Conservation (phyloP, 2,113 vertebrate species). For the Emydura subglobosa region DNA sequence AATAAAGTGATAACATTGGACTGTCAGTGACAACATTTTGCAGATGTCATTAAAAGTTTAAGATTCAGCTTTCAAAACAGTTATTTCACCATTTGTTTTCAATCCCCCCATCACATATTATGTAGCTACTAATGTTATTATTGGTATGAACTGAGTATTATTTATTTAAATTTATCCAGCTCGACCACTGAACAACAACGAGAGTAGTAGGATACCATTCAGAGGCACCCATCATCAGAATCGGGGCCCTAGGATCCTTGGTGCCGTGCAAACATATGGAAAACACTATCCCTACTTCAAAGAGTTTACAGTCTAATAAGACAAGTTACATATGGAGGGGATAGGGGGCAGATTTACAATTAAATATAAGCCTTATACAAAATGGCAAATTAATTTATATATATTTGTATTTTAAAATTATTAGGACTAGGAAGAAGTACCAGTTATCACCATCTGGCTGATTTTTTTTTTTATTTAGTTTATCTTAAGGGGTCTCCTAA, state of each 20-base stretch:
- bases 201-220: background rate
- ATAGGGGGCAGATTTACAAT: constrained; percentile 1
- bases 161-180: background rate
- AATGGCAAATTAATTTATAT: constrained; percentile 46
- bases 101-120: background rate
- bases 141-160: background rate
- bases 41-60: constrained; percentile 14
- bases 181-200: background rate
- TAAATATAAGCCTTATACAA: constrained; percentile 5
- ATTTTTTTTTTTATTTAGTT: constrained; percentile 45
- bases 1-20: background rate
- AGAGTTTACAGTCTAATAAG: background rate
- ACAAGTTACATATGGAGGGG: background rate
- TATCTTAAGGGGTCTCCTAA: constrained; percentile 51
- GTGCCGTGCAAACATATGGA: background rate
- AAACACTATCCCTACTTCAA: background rate
- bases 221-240: background rate
- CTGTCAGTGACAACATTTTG: constrained; percentile 30
- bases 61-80: constrained; percentile 22
- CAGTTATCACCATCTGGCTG: constrained; percentile 63
- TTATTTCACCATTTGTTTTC: background rate
- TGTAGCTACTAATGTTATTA: background rate
- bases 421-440: constrained; percentile 51
- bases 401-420: constrained; percentile 25
- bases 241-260: rapidly evolving